Base-by-base conservation (phyloP, 1,140 invertebrate species). In the Pemphigus obesinymphae region DNA sequence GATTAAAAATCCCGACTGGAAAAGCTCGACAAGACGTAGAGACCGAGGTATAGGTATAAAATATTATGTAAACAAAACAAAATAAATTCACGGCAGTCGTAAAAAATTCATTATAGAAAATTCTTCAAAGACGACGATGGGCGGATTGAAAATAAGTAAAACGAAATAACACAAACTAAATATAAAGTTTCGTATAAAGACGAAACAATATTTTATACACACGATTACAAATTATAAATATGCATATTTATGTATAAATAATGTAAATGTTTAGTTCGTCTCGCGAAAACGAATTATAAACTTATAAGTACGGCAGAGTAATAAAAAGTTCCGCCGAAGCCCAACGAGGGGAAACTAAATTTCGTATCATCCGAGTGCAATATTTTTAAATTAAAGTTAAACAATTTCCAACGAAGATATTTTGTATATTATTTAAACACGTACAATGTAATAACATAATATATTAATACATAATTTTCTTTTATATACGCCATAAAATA, bases 351-450 rank as follows among this genome's bases (percentile, higher is more conserved):
- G 53, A 58, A 80, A 80, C 55, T 80, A 55, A 61, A 80, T 80
- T 61, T 63, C 37, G 43, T 80, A 80, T 63, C 55, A 58, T 80
- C 55, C 50, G 31, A 80, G 53, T 61, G 23, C 63, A 80, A 80
- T 80, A 80, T 55, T 63, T 80, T 80, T 80, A 58, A 76, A 76
- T 76, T 76, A 45, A 76, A 76, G 50, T 76, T 76, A 76, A 76
- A 73, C 70, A 50, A 50, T 73, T 73, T 31, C 7, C 45, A n/a
- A 48, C 70, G n/a, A 48, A 29, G 70, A 73, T 73, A 73, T 73
- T 73, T 73, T 72, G 48, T 72, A 48, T 72, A n/a, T n/a, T n/a
- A n/a, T n/a, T n/a, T n/a, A n/a, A n/a, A n/a, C n/a, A n/a, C n/a
- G n/a, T n/a, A n/a, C n/a, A n/a, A n/a, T n/a, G n/a, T n/a, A n/a